Evolutionary conservation across 2,113 vertebrate genomes (phyloP).

Genomic region (Ceyx cyanopectus): DNA sequence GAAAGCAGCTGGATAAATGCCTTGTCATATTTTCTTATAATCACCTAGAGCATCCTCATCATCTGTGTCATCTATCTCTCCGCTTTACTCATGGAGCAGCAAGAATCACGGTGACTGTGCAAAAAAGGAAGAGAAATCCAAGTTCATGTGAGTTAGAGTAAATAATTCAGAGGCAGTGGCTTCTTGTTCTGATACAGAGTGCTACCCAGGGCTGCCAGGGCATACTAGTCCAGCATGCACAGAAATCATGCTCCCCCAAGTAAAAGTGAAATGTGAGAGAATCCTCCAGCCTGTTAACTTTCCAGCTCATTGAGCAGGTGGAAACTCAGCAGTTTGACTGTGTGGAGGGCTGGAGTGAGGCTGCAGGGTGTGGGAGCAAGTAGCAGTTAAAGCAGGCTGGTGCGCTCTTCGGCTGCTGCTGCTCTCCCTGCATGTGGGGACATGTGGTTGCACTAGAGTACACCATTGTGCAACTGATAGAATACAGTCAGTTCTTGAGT

Average conservation of each 20-base stretch:
- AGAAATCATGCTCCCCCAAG: not conserved
- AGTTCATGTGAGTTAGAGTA: slow-evolving; percentile 52
- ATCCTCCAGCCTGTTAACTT: not conserved
- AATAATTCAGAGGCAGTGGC: slow-evolving; percentile 50
- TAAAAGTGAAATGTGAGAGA: not conserved
- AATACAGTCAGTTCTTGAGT: not conserved
- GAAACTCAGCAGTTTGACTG: not conserved
- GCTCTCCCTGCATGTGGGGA: not conserved
- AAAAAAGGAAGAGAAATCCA: not conserved
- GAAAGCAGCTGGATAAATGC: slow-evolving; percentile 1
- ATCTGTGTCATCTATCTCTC: not conserved
- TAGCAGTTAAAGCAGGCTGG: not conserved
- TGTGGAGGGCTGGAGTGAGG: not conserved
- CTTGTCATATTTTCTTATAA: not conserved
- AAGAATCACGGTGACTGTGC: not conserved
- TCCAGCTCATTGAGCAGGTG: not conserved
- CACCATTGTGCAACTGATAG: not conserved
- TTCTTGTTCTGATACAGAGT: not conserved
- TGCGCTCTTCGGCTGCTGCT: not conserved
- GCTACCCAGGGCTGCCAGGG: not conserved
- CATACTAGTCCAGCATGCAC: not conserved
- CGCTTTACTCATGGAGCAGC: not conserved
- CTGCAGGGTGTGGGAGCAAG: not conserved
- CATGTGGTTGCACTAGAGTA: not conserved
- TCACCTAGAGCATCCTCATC: not conserved